Evolutionary conservation across 2,113 vertebrate genomes (phyloP), one percentile per base, ranked within the genome.

Genomic region (Pseudopipra pipra): DNA sequence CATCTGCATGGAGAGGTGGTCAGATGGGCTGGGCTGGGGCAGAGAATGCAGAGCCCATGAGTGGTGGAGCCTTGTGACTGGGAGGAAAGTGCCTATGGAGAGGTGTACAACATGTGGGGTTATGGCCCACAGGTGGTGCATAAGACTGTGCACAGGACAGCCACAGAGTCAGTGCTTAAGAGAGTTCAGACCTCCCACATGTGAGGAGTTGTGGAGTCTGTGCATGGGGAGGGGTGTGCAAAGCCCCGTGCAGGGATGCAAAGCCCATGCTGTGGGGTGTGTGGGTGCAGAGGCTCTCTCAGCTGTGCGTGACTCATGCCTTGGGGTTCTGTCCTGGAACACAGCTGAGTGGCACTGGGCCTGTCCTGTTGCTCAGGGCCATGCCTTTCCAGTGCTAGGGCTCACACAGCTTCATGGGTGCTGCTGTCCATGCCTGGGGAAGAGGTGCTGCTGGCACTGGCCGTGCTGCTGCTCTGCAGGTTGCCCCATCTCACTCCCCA

Each of bases 401-500:
- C 88, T 62, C 49, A 39, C 2, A 5, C 28, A 66, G 70, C 20
- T 46, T 12, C 20, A 11, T 95, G 99, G 98, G 98, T 98, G 9
- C 98, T 97, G 44, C 44, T 54, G 21, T 33, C 25, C 19, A 2
- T 35, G 6, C 97, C 98, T 8, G 97, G 99, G 97, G 96, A 98
- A 73, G 98, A 98, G 67, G 98, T 98, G 49, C 97, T 99, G 98
- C 98, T 98, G 91, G 98, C 97, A 27, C 98, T 99, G 97, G 98
- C 98, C 0, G 97, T 98, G 14, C 98, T 98, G 89, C 98, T 99
- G 89, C 98, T 99, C 63, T 98, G 98, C 41, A 98, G 98, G 82
- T 98, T 99, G 90, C 98, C 98, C 4, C 97, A 81, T 56, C 98
- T 99, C 78, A 99, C 98, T 39, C 99, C 99, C 23, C 98, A 99